Conservation (phyloP, 1,140 invertebrate genomes). For the Catajapyx aquilonaris region DNA sequence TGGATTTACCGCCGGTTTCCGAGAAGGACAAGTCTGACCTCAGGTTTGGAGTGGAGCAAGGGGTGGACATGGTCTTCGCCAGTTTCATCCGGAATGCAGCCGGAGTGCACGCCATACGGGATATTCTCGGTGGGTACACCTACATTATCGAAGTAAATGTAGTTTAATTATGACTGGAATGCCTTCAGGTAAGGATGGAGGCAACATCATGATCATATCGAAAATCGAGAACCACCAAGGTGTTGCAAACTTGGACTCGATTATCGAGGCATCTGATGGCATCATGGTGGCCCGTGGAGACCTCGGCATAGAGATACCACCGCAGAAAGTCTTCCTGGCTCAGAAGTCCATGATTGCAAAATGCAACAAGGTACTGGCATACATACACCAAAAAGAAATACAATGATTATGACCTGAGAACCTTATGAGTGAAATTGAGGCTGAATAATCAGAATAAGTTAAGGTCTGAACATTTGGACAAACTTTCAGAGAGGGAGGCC, state of each 20-base stretch:
- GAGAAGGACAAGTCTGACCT: slow-evolving; percentile 94
- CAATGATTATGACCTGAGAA: too few relatives aligned
- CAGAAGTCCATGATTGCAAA: slow-evolving; percentile 45
- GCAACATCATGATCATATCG: slow-evolving; percentile 35
- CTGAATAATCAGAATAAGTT: too few relatives aligned
- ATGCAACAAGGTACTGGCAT: slow-evolving; percentile 30
- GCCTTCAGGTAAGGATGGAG: slow-evolving; percentile 28
- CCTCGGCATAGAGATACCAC: slow-evolving; percentile 44
- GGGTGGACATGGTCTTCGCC: slow-evolving; percentile 50
- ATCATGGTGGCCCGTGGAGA: slow-evolving; percentile 43
- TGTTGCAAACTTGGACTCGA: slow-evolving; percentile 36
- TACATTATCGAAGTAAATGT: background rate
- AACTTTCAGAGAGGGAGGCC: too few relatives aligned
- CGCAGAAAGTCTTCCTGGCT: slow-evolving; percentile 55
- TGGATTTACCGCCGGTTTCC: slow-evolving; percentile 94
- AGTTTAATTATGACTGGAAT: background rate
- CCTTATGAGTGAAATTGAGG: too few relatives aligned
- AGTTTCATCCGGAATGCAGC: slow-evolving; percentile 43
- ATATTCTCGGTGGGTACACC: slow-evolving; percentile 24
- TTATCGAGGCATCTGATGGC: slow-evolving; percentile 37
- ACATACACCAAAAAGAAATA: too few relatives aligned
- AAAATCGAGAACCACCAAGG: slow-evolving; percentile 40
- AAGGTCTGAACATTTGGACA: too few relatives aligned
- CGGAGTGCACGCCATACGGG: slow-evolving; percentile 34
- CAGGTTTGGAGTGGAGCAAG: slow-evolving; percentile 53